Evolutionary conservation across 2,888 invertebrate species (phyloP).

Genomic region (Hedya salicella): DNA sequence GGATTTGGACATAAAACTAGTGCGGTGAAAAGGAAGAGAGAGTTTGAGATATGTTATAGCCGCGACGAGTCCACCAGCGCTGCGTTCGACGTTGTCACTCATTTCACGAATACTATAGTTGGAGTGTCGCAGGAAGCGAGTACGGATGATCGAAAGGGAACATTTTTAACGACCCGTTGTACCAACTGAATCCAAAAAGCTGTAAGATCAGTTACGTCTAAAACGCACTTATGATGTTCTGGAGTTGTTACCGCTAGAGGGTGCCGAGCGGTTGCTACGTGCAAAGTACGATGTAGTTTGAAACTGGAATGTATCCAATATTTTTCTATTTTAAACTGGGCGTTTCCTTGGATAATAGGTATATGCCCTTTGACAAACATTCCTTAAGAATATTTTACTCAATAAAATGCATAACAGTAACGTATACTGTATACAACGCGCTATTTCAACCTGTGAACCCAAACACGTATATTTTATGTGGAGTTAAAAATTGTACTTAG

Average conservation of each 20-base stretch:
- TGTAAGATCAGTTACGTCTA: background rate
- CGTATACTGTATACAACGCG: too few species aligned
- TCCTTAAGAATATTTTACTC: background rate
- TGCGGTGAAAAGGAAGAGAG: too few species aligned
- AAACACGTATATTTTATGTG: too few species aligned
- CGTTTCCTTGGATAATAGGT: background rate
- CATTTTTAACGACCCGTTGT: constrained; percentile 37
- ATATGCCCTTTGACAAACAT: background rate
- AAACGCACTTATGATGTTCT: constrained; percentile 1
- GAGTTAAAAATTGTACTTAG: too few species aligned
- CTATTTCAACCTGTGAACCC: too few species aligned
- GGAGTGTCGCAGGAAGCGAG: constrained; percentile 14
- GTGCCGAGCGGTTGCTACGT: constrained; percentile 15
- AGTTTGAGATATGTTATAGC: too few species aligned
- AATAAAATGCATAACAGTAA: too few species aligned
- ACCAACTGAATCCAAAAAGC: background rate
- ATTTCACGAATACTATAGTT: too few species aligned
- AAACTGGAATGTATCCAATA: constrained; percentile 11
- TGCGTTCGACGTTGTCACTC: too few species aligned
- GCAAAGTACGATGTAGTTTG: constrained; percentile 20
- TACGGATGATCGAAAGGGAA: constrained; percentile 36
- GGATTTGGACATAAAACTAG: too few species aligned
- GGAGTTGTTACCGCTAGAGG: background rate
- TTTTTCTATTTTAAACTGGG: background rate
- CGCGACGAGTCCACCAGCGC: too few species aligned